Percentiles rank a stretch among this genome's conserved stretches.
Conservation (phyloP, 1,140 invertebrate species). For the Meteorus sp. region DNA sequence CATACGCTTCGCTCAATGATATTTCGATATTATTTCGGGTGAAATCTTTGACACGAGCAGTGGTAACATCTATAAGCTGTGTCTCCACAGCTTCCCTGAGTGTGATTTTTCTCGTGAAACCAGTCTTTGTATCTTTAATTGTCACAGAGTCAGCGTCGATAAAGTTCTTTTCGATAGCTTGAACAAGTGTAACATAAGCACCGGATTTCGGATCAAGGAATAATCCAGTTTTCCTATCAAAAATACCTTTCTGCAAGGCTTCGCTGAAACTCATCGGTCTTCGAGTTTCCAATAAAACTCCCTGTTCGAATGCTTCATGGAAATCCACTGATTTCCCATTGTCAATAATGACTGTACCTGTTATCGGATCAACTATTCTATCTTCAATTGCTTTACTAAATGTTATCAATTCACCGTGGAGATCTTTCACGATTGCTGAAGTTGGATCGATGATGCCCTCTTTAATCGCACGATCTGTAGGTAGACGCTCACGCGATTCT, state of each 20-base stretch:
- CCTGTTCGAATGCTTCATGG: constrained; percentile 81
- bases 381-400: constrained; percentile 81
- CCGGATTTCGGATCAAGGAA: constrained; percentile 82
- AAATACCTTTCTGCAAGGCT: constrained; percentile 80
- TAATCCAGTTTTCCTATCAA: constrained; percentile 71
- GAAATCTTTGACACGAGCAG: constrained; percentile 71
- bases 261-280: constrained; percentile 82
- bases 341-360: constrained; percentile 68
- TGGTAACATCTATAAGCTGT: constrained; percentile 74
- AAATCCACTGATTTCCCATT: constrained; percentile 75
- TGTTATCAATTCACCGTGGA: constrained; percentile 71
- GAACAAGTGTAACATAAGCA: constrained; percentile 71
- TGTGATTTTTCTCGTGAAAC: constrained; percentile 74
- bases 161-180: constrained; percentile 74
- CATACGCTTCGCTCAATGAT: constrained; percentile 78
- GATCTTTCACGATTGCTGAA: constrained; percentile 69
- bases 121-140: constrained; percentile 78
- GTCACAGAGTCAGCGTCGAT: constrained; percentile 82
- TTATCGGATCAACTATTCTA: constrained; percentile 75
- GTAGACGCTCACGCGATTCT: constrained; percentile 73
- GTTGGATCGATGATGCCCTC: constrained; percentile 79
- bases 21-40: constrained; percentile 67
- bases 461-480: constrained; percentile 75
- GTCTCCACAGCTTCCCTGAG: constrained; percentile 74
- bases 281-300: constrained; percentile 78